Percentiles rank a stretch among this genome's conserved stretches.
These are phyloP conservation scores for Caenorhabditis uteleia DNA, from an alignment of 2,888 invertebrate genomes.

Conservation along the genomic window DNA sequence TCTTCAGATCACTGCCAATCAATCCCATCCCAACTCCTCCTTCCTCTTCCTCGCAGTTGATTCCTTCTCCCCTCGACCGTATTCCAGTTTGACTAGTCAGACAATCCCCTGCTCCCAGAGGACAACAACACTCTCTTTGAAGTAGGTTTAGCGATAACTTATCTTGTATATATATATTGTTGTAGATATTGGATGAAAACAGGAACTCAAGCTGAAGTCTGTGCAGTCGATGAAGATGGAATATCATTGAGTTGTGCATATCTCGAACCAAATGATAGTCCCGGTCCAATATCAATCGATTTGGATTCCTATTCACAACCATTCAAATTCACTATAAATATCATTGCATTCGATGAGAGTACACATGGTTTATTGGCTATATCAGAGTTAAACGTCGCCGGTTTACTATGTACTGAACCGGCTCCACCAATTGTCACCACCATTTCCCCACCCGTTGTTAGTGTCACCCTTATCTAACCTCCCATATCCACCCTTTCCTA, in stretches of 20 bases:
- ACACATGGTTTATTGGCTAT: constrained; percentile 56
- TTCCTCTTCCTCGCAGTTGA: constrained; percentile 66
- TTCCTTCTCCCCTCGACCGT: constrained; percentile 61
- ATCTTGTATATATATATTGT: neutral
- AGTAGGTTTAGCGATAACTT: constrained; percentile 25
- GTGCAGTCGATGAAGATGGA: constrained; percentile 62
- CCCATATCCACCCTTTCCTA: constrained; percentile 7
- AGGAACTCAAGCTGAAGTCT: constrained; percentile 66
- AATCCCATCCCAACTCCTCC: constrained; percentile 53
- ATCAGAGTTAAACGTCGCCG: constrained; percentile 42
- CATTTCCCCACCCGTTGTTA: constrained; percentile 49
- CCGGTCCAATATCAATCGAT: constrained; percentile 61
- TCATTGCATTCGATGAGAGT: constrained; percentile 62
- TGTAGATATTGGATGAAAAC: constrained; percentile 65
- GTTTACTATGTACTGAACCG: constrained; percentile 54
- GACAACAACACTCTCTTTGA: constrained; percentile 58
- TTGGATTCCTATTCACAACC: constrained; percentile 63
- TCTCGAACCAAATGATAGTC: constrained; percentile 62
- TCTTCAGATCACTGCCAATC: constrained; percentile 20
- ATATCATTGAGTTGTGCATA: constrained; percentile 64
- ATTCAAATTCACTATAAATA: constrained; percentile 65
- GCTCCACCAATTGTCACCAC: constrained; percentile 52
- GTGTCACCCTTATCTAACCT: neutral
- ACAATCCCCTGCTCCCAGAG: constrained; percentile 64
- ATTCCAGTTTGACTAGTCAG: constrained; percentile 57